phyloP scores from a whole-genome alignment of 2,113 vertebrate genomes.

The Nothobranchius kuhntae region DNA sequence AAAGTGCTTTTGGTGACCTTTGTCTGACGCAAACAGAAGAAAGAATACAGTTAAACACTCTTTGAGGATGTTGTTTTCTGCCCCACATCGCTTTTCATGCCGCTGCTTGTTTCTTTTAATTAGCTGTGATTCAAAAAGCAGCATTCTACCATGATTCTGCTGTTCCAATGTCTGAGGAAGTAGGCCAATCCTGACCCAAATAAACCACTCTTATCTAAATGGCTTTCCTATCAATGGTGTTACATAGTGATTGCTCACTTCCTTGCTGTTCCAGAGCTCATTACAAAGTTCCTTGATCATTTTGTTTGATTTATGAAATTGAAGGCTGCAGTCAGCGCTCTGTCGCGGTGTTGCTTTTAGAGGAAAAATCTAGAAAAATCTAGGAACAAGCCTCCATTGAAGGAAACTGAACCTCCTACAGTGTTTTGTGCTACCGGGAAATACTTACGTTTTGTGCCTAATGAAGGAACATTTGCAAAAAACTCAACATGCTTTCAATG shows the following conservation, averaged over 20 bases:
- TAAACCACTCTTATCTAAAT: conserved; percentile 17
- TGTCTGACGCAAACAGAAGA: too few species aligned
- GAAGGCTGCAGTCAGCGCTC: not conserved
- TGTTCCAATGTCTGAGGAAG: conserved; percentile 20
- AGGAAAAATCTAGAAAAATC: too few species aligned
- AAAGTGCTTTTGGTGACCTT: too few species aligned
- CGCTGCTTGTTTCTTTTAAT: too few species aligned
- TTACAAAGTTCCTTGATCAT: conserved; percentile 10
- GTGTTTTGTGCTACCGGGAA: not conserved
- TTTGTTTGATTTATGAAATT: not conserved
- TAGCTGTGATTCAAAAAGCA: not conserved
- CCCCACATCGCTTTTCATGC: too few species aligned
- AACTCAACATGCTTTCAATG: conserved; percentile 4
- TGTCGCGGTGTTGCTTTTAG: not conserved
- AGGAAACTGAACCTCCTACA: not conserved
- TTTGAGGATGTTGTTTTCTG: too few species aligned
- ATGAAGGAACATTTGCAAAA: conserved; percentile 2
- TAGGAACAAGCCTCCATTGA: not conserved
- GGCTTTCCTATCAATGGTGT: conserved; percentile 2
- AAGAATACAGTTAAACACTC: too few species aligned
- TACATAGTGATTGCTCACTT: conserved; percentile 15
- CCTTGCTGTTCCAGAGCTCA: conserved; percentile 14
- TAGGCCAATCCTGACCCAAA: conserved; percentile 9
- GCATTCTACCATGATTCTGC: conserved; percentile 14
- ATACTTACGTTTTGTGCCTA: not conserved